Conservation (phyloP, 2,113 vertebrate genomes). For the Clarias magur region DNA sequence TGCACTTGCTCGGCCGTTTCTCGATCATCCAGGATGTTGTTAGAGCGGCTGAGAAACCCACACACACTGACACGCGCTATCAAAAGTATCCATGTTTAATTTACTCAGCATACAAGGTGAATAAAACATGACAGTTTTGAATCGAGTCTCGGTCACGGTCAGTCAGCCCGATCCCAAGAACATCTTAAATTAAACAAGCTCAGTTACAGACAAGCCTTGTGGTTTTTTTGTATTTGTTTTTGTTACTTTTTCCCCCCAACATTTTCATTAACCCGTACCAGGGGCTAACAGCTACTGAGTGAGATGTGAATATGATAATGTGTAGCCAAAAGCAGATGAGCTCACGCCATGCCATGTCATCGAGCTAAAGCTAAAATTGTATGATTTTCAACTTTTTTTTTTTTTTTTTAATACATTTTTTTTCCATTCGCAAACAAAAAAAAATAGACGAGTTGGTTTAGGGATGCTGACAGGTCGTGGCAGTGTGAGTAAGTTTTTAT, state of each 20-base stretch:
- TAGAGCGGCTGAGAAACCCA: background rate
- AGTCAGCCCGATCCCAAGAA: conserved; percentile 27
- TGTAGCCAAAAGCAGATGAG: conserved; percentile 7
- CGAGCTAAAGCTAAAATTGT: background rate
- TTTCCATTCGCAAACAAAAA: background rate
- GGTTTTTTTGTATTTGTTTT: background rate
- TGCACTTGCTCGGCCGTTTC: background rate
- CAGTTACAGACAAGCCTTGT: background rate
- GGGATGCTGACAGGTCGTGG: background rate
- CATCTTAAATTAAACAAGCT: conserved; percentile 23
- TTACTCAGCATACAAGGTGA: conserved; percentile 56
- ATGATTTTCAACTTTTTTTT: background rate
- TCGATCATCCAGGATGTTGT: background rate
- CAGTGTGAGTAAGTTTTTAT: background rate
- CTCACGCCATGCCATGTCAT: background rate
- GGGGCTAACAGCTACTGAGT: conserved; percentile 26
- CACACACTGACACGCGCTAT: background rate
- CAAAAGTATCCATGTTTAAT: conserved; percentile 54
- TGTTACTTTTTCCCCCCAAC: background rate
- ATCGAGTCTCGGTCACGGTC: conserved; percentile 25
- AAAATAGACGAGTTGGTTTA: too few relatives aligned
- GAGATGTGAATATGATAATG: background rate
- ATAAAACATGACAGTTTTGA: conserved; percentile 41
- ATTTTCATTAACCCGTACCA: conserved; percentile 1
- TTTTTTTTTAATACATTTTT: too few relatives aligned